A percentile compares a stretch with the other conserved stretches of the same genome.
phyloP scores from a whole-genome alignment of 37 sponge, comb jelly and placozoan genomes.

The Oopsacas minuta region DNA sequence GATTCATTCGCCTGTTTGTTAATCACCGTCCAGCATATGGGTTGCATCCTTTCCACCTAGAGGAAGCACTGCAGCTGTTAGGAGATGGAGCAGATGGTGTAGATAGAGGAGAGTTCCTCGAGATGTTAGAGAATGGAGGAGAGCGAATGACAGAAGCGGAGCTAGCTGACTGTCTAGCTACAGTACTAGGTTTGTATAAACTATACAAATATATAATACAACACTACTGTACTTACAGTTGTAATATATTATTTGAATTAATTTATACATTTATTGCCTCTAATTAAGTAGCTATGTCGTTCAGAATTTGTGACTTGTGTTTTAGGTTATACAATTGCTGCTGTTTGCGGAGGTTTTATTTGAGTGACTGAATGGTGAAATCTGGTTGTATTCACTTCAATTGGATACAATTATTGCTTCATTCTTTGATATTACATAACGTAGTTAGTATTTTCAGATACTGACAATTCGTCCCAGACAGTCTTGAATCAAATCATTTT shows the following conservation, averaged over 20 bases:
- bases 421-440: too few species aligned
- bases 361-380: too few species aligned
- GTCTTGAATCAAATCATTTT: too few species aligned
- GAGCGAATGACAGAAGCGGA: constrained; percentile 83
- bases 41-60: constrained; percentile 42
- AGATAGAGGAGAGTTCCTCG: constrained; percentile 36
- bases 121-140: constrained; percentile 64
- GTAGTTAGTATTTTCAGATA: too few species aligned
- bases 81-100: constrained; percentile 27
- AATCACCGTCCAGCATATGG: constrained; percentile 96
- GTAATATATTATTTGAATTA: too few species aligned
- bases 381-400: too few species aligned
- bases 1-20: constrained; percentile 75
- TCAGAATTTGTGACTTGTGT: background rate
- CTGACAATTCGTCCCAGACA: too few species aligned
- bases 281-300: too few species aligned
- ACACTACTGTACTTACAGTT: too few species aligned
- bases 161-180: constrained; percentile 73
- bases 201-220: too few species aligned
- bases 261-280: too few species aligned
- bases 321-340: background rate
- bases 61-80: constrained; percentile 52
- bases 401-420: too few species aligned
- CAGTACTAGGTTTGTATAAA: constrained; percentile 43
- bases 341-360: background rate